phyloP scores from a whole-genome alignment of 2,797 vertebrate genomes.

The Sebastes baramenuke region DNA sequence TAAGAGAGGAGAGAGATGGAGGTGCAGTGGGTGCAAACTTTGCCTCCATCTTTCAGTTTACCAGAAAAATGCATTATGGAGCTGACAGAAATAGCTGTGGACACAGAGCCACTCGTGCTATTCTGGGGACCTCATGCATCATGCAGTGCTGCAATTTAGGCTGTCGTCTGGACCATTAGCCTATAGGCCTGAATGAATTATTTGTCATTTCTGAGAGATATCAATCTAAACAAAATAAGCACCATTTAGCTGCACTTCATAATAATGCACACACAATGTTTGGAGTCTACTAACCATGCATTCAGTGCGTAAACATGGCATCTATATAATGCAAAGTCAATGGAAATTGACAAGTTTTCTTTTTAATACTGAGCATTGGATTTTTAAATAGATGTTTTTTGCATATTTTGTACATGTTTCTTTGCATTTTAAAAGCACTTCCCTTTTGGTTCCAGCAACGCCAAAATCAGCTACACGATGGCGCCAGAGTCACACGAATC shows the following conservation, averaged over 20 bases:
- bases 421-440: not conserved
- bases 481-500: slow-evolving; percentile 73
- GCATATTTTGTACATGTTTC: not conserved
- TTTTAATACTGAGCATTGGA: not conserved
- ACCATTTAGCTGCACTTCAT: not conserved
- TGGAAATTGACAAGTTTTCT: not conserved
- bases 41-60: slow-evolving; percentile 31
- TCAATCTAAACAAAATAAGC: not conserved
- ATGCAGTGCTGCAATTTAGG: slow-evolving; percentile 48
- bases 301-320: not conserved
- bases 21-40: slow-evolving; percentile 1
- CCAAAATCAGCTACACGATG: slow-evolving; percentile 73
- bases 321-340: not conserved
- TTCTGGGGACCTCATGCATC: slow-evolving; percentile 60
- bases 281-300: not conserved
- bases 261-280: not conserved
- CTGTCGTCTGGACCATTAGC: slow-evolving; percentile 20
- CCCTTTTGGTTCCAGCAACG: slow-evolving; percentile 43
- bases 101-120: slow-evolving; percentile 36
- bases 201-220: not conserved
- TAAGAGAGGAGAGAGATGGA: not conserved
- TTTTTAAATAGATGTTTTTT: not conserved
- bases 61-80: slow-evolving; percentile 62
- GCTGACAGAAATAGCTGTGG: slow-evolving; percentile 51
- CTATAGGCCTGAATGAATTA: not conserved